Conservation (phyloP, 2,797 vertebrate species). For the Remorina albescens region DNA sequence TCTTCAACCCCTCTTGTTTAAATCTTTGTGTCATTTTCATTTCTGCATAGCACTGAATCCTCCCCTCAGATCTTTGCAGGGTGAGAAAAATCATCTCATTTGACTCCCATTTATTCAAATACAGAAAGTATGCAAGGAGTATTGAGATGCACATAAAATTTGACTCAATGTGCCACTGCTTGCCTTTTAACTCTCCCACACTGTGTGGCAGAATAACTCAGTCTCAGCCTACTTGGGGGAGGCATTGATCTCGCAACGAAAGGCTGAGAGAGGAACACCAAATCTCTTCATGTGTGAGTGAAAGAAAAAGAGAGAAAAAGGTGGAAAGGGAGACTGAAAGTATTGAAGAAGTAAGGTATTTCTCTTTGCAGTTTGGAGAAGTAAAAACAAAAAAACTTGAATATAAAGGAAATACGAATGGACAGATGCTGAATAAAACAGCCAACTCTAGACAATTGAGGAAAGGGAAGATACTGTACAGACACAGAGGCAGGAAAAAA, state of each 20-base stretch:
- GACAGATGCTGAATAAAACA: slow-evolving; percentile 33
- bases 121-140: slow-evolving; percentile 32
- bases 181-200: slow-evolving; percentile 64
- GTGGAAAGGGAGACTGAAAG: slow-evolving; percentile 38
- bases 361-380: slow-evolving; percentile 42
- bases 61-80: slow-evolving; percentile 28
- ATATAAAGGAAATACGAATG: slow-evolving; percentile 26
- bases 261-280: slow-evolving; percentile 43
- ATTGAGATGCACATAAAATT: slow-evolving; percentile 58
- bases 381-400: slow-evolving; percentile 17
- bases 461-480: background rate
- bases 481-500: background rate
- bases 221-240: slow-evolving; percentile 60
- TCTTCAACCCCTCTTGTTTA: slow-evolving; percentile 1
- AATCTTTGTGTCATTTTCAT: slow-evolving; percentile 25
- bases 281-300: slow-evolving; percentile 31
- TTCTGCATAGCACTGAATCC: slow-evolving; percentile 26
- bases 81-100: slow-evolving; percentile 32
- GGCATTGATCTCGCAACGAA: slow-evolving; percentile 70
- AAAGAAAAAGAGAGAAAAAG: slow-evolving; percentile 14
- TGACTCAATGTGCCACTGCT: slow-evolving; percentile 54
- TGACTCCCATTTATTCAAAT: slow-evolving; percentile 53
- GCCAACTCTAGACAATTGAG: slow-evolving; percentile 15
- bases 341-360: slow-evolving; percentile 48
- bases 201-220: slow-evolving; percentile 63